A percentile compares a stretch with the other conserved stretches of the same genome.
phyloP scores from a whole-genome alignment of 2,797 vertebrate species.

The Enteromius fasciolatus region DNA sequence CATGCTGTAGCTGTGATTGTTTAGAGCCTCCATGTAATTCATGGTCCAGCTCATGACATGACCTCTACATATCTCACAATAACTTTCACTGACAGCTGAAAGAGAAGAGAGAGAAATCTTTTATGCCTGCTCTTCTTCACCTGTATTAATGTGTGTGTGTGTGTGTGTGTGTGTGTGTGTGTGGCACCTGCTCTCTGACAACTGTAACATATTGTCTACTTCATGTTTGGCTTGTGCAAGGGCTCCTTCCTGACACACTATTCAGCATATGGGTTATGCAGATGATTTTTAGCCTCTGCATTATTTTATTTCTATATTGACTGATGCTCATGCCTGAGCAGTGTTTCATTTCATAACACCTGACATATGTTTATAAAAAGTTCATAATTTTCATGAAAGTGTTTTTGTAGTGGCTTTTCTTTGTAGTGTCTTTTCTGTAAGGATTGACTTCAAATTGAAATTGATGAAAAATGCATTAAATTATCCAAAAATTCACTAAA shows the following conservation, averaged over 20 bases:
- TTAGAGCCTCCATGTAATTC: neutral
- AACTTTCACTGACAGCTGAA: neutral
- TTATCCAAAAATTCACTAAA: neutral
- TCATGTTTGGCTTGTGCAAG: neutral
- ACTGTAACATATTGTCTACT: conserved; percentile 15
- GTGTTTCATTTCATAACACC: neutral
- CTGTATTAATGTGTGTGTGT: neutral
- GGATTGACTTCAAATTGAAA: neutral
- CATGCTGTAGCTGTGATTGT: neutral
- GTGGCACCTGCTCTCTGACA: neutral
- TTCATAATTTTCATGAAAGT: neutral
- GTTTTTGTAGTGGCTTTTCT: neutral
- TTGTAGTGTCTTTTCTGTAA: neutral
- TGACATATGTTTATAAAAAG: neutral
- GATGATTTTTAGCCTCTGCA: conserved; percentile 4
- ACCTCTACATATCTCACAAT: neutral
- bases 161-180: too few relatives aligned
- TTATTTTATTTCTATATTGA: neutral
- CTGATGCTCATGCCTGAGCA: neutral
- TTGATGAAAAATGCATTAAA: neutral
- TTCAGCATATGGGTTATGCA: neutral
- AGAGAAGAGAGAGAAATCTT: neutral
- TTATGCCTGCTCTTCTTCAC: neutral
- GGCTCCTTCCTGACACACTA: conserved; percentile 1
- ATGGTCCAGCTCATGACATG: neutral